These are phyloP conservation scores for Drosophila virilis DNA, from an alignment of 1,140 invertebrate genomes.

Conservation along the genomic window DNA sequence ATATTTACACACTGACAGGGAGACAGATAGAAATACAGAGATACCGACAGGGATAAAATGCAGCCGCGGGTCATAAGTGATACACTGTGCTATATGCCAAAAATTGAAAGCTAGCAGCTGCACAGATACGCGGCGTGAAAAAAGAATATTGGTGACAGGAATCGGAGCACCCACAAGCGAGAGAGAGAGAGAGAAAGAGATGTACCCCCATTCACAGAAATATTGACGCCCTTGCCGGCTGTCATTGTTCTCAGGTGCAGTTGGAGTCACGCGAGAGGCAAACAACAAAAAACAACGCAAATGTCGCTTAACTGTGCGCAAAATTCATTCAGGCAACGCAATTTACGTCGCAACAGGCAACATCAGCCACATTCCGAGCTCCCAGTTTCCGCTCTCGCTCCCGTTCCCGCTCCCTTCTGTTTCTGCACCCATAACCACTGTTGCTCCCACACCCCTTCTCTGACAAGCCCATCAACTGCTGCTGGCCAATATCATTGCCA, in stretches of 20 bases:
- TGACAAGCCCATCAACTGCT: conserved; percentile 25
- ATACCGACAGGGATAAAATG: conserved; percentile 8
- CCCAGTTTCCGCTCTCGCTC: not conserved
- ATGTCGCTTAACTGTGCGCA: conserved; percentile 67
- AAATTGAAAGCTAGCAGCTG: conserved; percentile 61
- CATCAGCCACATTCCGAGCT: conserved; percentile 52
- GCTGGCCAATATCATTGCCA: conserved; percentile 61
- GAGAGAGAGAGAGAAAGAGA: too few relatives aligned
- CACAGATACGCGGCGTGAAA: conserved; percentile 41
- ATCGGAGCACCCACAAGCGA: conserved; percentile 13
- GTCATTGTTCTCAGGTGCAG: conserved; percentile 78
- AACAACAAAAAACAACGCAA: conserved; percentile 43
- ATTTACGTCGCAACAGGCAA: conserved; percentile 76
- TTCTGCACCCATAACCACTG: not conserved
- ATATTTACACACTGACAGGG: conserved; percentile 56
- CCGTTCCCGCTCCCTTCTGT: not conserved
- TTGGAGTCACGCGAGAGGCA: not conserved
- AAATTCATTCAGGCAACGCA: conserved; percentile 70
- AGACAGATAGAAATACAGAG: conserved; percentile 5
- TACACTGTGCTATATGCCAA: conserved; percentile 69
- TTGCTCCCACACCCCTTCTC: not conserved
- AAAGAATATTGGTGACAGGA: conserved; percentile 49
- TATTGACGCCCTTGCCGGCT: conserved; percentile 45
- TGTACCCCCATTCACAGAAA: conserved; percentile 21
- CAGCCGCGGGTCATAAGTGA: conserved; percentile 58